Evolutionary conservation across 2,113 vertebrate genomes (phyloP), one percentile per base, ranked within the genome.

Genomic region (Oplegnathus fasciatus): DNA sequence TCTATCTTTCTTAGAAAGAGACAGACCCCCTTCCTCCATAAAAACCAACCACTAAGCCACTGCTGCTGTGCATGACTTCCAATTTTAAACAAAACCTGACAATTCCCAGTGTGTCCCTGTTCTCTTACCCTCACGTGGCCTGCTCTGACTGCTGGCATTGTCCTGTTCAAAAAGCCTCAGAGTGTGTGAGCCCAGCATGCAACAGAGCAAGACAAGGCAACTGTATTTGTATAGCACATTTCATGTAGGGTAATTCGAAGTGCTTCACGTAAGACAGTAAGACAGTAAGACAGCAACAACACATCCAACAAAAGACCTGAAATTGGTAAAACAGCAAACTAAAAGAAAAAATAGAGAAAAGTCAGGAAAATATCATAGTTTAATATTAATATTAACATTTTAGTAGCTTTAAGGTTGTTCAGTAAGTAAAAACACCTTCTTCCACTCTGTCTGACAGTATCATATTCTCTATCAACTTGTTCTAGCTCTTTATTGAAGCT

Each of bases 21-120:
- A 65, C 13, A 66, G 17, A 26, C 24, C 10, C 26, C 18, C 13
- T 52, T 46, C 65, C 57, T 67, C 66, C 30, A 69, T 50, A 40
- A 52, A 40, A 70, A 50, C 11, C 52, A 57, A 26, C 54, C 70
- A 13, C 78, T 14, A 46, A 70, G 20, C 57, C 9, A 24, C 66
- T 32, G 60, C 55, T 62, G 84, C 24, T 76, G 62, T 75, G 69
- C 28, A 0, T 42, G 28, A 62, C 54, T 72, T 75, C 55, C 28
- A 28, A 13, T 60, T 64, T 54, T 34, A 78, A 77, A 67, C 32
- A 44, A 22, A 58, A 69, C 28, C 42, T 66, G 60, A 85, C 76
- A 82, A 50, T 83, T 67, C 71, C 55, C 60, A 28, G 46, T 22
- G 34, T 32, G 48, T 67, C 70, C 32, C 42, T 42, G 9, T 60